Base-by-base conservation (phyloP, 1,140 invertebrate genomes). In the Semibalanus balanoides region DNA sequence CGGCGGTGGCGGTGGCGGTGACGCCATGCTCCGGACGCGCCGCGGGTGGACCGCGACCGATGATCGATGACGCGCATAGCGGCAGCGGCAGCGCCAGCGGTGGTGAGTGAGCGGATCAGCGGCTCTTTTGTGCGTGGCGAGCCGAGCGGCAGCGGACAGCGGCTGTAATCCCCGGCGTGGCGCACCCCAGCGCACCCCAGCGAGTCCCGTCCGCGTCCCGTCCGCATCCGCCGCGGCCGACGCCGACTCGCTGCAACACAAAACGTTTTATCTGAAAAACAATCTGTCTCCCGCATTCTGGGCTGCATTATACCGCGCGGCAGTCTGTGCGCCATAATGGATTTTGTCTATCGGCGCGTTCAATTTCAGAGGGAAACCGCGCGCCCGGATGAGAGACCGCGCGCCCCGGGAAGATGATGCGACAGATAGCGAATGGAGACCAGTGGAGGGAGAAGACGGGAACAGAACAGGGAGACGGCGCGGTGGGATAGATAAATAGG, bases 221-320 rank as follows among this genome's bases (percentile, higher is more conserved):
- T 40, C 35, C 5, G 35, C 35, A 17, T 17, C 35, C n/a, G n/a
- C 35, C 35, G 35, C 35, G 5, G 35, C 35, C 35, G 35, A n/a
- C n/a, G n/a, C n/a, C n/a, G n/a, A n/a, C n/a, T n/a, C n/a, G 11
- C 51, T 64, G 51, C 51, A 64, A 64, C 51, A 64, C 51, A 64
- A 64, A 64, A 64, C 51, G 51, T 64, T 64, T 64, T 64, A 64
- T 64, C 51, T 64, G 51, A 19, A 64, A 64, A 64, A 64, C 51
- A 64, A 64, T 64, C 51, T 64, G 51, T 64, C 51, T 64, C 51
- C 51, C 11, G 51, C 51, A 64, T 64, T 64, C 51, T 64, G 14
- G 14, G 22, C 51, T 64, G 51, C 51, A 25, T 64, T 64, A 64
- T 64, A 11, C 51, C 7, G 9, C 22, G 11, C 11, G 11, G 51